A percentile compares a stretch with the other conserved stretches of the same genome.
phyloP scores from a whole-genome alignment of 2,113 vertebrate species.

The Siphamia tubifer region DNA sequence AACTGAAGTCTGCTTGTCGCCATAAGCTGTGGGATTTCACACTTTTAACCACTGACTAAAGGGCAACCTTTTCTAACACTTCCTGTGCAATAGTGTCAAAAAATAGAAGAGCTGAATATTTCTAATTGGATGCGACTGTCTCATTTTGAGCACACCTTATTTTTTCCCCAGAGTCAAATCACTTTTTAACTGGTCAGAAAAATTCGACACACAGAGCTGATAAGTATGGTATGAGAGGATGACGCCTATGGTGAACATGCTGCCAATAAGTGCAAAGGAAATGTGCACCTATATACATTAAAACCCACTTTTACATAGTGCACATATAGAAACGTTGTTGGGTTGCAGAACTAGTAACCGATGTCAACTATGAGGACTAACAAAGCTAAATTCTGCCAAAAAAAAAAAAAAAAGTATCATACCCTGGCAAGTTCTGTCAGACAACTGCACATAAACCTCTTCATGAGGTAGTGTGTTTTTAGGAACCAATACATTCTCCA shows the following conservation, averaged over 20 bases:
- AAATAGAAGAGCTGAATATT: constrained; percentile 62
- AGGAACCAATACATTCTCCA: neutral
- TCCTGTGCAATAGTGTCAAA: constrained; percentile 55
- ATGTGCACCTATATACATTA: neutral
- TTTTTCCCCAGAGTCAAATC: constrained; percentile 12
- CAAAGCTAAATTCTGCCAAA: neutral
- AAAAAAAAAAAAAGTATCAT: neutral
- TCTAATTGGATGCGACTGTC: constrained; percentile 56
- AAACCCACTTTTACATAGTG: neutral
- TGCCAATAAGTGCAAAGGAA: constrained; percentile 1
- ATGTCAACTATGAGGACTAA: neutral
- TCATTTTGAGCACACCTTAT: constrained; percentile 24
- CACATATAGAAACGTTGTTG: neutral
- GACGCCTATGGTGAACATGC: neutral
- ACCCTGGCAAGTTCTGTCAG: neutral
- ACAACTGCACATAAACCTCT: neutral
- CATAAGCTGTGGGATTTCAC: constrained; percentile 61
- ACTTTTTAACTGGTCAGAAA: constrained; percentile 47
- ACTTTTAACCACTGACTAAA: constrained; percentile 68
- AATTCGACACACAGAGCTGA: constrained; percentile 36
- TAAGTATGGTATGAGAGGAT: neutral
- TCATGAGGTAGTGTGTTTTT: neutral
- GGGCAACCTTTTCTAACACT: constrained; percentile 63
- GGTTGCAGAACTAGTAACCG: neutral
- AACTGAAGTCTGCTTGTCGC: constrained; percentile 48